Conservation (phyloP, 1,140 invertebrate genomes). For the Hyposmocoma kahamanoa region DNA sequence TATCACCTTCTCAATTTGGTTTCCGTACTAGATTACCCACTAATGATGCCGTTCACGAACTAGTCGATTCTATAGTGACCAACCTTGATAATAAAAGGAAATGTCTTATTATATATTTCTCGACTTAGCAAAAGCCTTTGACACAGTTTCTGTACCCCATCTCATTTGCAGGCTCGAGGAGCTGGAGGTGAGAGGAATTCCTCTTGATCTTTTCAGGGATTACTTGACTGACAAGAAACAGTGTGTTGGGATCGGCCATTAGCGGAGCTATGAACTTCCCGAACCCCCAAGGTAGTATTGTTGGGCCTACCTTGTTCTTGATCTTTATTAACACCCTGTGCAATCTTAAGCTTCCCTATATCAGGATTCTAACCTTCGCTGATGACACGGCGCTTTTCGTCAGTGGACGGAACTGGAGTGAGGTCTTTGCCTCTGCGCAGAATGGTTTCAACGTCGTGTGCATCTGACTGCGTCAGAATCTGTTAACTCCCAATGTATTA, state of each 20-base stretch:
- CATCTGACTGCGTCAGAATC: neutral
- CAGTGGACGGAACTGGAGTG: neutral
- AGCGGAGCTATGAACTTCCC: neutral
- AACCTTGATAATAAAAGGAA: neutral
- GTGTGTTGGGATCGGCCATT: neutral
- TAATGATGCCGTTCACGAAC: neutral
- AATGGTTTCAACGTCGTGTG: neutral
- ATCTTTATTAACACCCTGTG: neutral
- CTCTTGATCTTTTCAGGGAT: neutral
- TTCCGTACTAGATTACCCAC: neutral
- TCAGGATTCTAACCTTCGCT: neutral
- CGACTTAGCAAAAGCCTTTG: neutral
- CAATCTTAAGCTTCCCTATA: neutral
- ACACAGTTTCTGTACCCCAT: neutral
- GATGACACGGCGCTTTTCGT: neutral
- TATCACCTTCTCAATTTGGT: neutral
- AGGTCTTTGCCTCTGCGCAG: neutral
- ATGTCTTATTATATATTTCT: neutral
- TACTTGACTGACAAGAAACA: neutral
- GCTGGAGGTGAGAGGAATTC: neutral
- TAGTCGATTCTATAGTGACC: neutral
- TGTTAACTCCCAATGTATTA: neutral
- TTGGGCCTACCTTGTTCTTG: neutral
- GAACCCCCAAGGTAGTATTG: neutral
- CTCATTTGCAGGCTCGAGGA: neutral